Evolutionary conservation across 1,140 invertebrate genomes (phyloP), one percentile per base, ranked within the genome.

Genomic region (Aleiodes sp.): DNA sequence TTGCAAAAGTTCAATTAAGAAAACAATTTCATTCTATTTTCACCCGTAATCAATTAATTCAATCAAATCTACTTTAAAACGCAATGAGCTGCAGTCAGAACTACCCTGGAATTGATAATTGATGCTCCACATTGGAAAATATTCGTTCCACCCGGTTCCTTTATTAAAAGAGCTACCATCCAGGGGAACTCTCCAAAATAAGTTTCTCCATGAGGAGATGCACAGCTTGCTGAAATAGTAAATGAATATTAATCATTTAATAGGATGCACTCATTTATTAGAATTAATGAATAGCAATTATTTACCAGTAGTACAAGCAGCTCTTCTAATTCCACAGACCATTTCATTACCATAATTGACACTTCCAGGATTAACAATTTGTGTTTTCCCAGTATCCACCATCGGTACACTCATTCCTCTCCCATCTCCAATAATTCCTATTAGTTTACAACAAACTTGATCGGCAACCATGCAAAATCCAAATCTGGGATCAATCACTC

Each of bases 121-220:
- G 88, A 88, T 10, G 78, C 88, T 4, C 87, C 88, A 65, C 88
- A 89, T 2, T 84, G 70, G 31, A 83, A 85, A 28, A 77, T 33
- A 41, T 79, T 75, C 59, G 73, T 69, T 12, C 64, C 70, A 28
- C 71, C 75, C 4, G 77, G 2, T 59, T 76, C 67, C 41, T 76
- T 61, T 8, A 76, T 14, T 6, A 87, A 35, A 24, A 88, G 72
- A 1, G 84, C 84, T 3, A 88, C 86, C 84, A 89, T 89, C 89
- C 89, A 89, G 1, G 89, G 89, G 74, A 88, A 90, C 75, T 90
- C 88, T 0, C 79, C 89, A 74, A 89, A 89, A 68, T 88, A 80
- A 0, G 88, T 74, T 64, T 73, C 76, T 4, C 77, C 80, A 4
- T 70, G 73, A 4, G 70, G 66, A 4, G 43, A 21, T 3, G 78